Percentiles rank a stretch among this genome's conserved stretches.
Evolutionary conservation across 2,797 vertebrate genomes (phyloP).

Genomic region (Neoniphon sammara): DNA sequence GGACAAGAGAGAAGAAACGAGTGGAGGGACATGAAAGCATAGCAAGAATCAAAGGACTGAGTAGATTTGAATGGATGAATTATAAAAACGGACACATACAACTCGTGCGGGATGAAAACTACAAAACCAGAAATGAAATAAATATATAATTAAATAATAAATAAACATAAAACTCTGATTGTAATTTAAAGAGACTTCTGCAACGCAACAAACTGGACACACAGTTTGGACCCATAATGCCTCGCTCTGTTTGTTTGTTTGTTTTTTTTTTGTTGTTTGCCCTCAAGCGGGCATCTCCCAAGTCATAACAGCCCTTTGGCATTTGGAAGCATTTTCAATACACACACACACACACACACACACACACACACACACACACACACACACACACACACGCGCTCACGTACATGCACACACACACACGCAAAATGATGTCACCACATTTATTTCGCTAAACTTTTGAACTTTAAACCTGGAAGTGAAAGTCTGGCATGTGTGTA

Average conservation of each 20-base stretch:
- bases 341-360: not conserved
- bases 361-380: conserved; percentile 1
- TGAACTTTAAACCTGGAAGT: conserved; percentile 36
- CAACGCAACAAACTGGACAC: conserved; percentile 21
- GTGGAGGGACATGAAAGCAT: conserved; percentile 5
- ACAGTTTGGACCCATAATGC: conserved; percentile 35
- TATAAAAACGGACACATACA: conserved; percentile 29
- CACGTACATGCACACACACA: too few relatives aligned
- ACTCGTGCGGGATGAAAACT: conserved; percentile 33
- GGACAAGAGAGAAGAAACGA: not conserved
- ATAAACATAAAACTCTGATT: conserved; percentile 71
- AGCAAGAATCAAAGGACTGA: conserved; percentile 37
- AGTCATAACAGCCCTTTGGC: conserved; percentile 30
- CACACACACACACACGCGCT: conserved; percentile 1
- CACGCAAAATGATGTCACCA: not conserved
- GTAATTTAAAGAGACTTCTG: conserved; percentile 76
- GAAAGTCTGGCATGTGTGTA: conserved; percentile 1
- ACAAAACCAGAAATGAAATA: conserved; percentile 66
- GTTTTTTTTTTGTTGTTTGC: not conserved
- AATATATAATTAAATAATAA: conserved; percentile 81
- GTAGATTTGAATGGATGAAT: conserved; percentile 34
- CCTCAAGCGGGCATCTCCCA: not conserved
- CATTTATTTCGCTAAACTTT: conserved; percentile 33
- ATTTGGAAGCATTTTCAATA: conserved; percentile 21
- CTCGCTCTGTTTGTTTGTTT: conserved; percentile 14